Evolutionary conservation across 2,888 invertebrate genomes (phyloP).

Genomic region (Platerodrilus igneus): DNA sequence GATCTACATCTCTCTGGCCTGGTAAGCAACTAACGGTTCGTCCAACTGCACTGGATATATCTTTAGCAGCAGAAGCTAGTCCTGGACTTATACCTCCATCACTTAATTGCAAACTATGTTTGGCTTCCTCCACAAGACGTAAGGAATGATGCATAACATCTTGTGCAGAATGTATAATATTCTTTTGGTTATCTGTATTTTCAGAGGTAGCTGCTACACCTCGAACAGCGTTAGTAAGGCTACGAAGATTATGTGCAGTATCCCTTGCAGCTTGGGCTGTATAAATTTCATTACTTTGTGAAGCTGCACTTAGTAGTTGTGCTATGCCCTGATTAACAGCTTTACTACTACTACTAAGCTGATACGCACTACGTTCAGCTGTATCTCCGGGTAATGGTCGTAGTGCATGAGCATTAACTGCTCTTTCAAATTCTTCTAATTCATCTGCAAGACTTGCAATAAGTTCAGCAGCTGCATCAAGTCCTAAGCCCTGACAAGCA

Average conservation of each 20-base stretch:
- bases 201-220: conserved; percentile 71
- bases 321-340: conserved; percentile 79
- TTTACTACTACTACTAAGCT: conserved; percentile 62
- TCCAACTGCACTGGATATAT: conserved; percentile 58
- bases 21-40: conserved; percentile 81
- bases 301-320: conserved; percentile 79
- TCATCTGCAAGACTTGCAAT: conserved; percentile 77
- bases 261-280: conserved; percentile 78
- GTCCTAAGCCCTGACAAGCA: conserved; percentile 74
- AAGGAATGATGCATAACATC: conserved; percentile 77
- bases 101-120: conserved; percentile 64
- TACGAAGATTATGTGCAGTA: conserved; percentile 68
- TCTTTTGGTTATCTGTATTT: conserved; percentile 53
- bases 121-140: conserved; percentile 76
- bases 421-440: conserved; percentile 72
- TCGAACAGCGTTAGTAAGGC: conserved; percentile 64
- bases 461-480: conserved; percentile 81
- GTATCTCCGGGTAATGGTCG: conserved; percentile 73
- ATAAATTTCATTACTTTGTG: conserved; percentile 74
- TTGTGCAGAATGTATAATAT: conserved; percentile 66
- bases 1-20: conserved; percentile 91
- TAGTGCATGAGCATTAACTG: conserved; percentile 67
- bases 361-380: conserved; percentile 55
- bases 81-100: conserved; percentile 60
- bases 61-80: conserved; percentile 69